A percentile compares a stretch with the other conserved stretches of the same genome.
Evolutionary conservation across 2,113 vertebrate genomes (phyloP).

Genomic region (Catharus fuscescens): DNA sequence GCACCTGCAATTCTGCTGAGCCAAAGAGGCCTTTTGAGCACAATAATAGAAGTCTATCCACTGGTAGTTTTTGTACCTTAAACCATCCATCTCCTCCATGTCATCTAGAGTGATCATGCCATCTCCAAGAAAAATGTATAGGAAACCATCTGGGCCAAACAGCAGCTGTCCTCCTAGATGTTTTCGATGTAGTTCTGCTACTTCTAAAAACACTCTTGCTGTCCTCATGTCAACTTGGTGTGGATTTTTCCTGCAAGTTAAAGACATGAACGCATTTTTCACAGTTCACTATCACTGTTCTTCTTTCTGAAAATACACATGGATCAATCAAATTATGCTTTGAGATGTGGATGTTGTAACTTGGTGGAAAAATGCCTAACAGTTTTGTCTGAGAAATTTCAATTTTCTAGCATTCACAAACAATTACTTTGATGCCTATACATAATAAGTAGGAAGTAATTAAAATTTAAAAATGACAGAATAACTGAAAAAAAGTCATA

Average conservation of each 20-base stretch:
- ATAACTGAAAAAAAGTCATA: neutral
- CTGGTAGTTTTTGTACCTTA: slow-evolving; percentile 82
- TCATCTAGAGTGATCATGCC: slow-evolving; percentile 99
- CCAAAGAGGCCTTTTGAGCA: neutral
- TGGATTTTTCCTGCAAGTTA: slow-evolving; percentile 87
- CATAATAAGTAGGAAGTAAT: neutral
- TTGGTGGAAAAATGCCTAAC: neutral
- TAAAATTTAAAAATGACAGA: neutral
- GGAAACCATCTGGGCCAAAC: slow-evolving; percentile 90
- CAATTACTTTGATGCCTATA: neutral
- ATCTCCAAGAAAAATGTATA: slow-evolving; percentile 94
- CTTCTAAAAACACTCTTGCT: slow-evolving; percentile 90
- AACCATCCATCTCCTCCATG: slow-evolving; percentile 99
- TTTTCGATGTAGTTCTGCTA: slow-evolving; percentile 95
- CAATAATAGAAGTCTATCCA: neutral
- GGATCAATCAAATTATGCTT: neutral
- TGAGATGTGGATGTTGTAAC: neutral
- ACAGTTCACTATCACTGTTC: neutral
- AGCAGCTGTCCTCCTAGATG: slow-evolving; percentile 95
- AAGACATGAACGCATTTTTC: neutral
- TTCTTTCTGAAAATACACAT: neutral
- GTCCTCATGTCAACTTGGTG: slow-evolving; percentile 93
- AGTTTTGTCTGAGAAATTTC: neutral
- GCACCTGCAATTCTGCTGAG: neutral
- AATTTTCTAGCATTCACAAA: neutral